These are phyloP conservation scores for Drosophila melanosoma DNA, from an alignment of 2,888 invertebrate species.

Conservation along the genomic window DNA sequence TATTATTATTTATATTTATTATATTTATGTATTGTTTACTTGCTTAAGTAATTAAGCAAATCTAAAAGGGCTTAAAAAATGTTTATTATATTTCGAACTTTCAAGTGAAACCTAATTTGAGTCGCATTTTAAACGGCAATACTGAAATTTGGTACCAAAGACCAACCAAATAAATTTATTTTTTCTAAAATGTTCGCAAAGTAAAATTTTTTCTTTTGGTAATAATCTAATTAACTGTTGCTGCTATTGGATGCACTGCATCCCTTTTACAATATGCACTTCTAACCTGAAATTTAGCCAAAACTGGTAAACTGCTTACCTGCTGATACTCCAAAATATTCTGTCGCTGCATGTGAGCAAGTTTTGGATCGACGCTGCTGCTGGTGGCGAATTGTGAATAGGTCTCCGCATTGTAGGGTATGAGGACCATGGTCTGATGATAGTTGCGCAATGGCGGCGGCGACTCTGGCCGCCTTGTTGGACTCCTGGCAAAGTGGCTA, in stretches of 20 bases:
- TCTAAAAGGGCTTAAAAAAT: background rate
- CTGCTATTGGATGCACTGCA: background rate
- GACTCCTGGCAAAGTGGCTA: conserved; percentile 85
- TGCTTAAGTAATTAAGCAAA: background rate
- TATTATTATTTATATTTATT: background rate
- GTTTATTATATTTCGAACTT: background rate
- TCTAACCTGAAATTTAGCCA: background rate
- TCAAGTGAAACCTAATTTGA: background rate
- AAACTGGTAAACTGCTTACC: conserved; percentile 66
- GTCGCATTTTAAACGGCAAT: background rate
- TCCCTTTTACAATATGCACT: background rate
- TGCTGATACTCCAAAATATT: conserved; percentile 85
- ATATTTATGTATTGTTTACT: background rate
- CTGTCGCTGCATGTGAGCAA: conserved; percentile 84
- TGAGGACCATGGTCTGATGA: conserved; percentile 89
- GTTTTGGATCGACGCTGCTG: conserved; percentile 82
- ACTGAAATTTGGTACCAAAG: background rate
- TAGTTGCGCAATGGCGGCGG: conserved; percentile 89
- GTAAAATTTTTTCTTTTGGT: background rate
- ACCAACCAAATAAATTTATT: background rate
- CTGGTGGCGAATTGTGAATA: conserved; percentile 84
- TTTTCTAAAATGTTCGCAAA: background rate
- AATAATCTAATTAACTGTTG: background rate
- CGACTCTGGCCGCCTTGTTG: conserved; percentile 87
- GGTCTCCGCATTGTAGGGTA: conserved; percentile 87